These are phyloP conservation scores for Drosophila multiciliata DNA, from an alignment of 2,888 invertebrate species.

Conservation along the genomic window DNA sequence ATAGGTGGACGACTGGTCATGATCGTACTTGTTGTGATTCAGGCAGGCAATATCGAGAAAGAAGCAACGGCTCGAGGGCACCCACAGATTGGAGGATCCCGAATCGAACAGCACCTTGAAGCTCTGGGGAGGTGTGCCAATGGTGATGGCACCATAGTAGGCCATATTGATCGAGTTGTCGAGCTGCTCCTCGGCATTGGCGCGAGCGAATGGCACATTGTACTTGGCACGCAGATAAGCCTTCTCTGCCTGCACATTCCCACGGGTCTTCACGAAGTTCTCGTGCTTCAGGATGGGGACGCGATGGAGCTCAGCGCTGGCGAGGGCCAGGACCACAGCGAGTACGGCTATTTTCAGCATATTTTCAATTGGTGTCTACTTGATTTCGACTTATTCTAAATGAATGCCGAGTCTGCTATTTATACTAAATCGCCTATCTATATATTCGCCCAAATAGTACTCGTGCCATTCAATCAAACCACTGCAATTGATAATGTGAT, in stretches of 20 bases:
- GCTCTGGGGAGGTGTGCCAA: conserved; percentile 95
- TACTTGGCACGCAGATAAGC: conserved; percentile 61
- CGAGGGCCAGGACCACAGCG: conserved; percentile 67
- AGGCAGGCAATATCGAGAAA: conserved; percentile 91
- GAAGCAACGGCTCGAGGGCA: conserved; percentile 97
- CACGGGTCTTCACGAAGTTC: conserved; percentile 59
- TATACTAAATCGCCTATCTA: conserved; percentile 38
- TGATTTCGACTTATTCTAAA: conserved; percentile 58
- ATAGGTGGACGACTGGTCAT: conserved; percentile 92
- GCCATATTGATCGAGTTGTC: conserved; percentile 97
- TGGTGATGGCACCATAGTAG: conserved; percentile 96
- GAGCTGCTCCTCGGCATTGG: conserved; percentile 84
- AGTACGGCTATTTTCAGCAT: conserved; percentile 60
- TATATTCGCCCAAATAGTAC: conserved; percentile 18
- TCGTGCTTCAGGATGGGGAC: conserved; percentile 63
- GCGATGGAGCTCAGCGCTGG: conserved; percentile 58
- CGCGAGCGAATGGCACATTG: conserved; percentile 46
- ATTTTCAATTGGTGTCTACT: conserved; percentile 57
- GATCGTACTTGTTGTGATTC: conserved; percentile 98
- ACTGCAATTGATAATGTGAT: background rate
- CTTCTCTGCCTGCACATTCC: conserved; percentile 49
- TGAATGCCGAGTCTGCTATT: conserved; percentile 30
- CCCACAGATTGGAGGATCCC: conserved; percentile 99
- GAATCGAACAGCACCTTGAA: conserved; percentile 99
- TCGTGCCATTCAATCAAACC: background rate